Evolutionary conservation across 2,888 invertebrate genomes (phyloP), one percentile per base, ranked within the genome.

Genomic region (Phengaris alcon): DNA sequence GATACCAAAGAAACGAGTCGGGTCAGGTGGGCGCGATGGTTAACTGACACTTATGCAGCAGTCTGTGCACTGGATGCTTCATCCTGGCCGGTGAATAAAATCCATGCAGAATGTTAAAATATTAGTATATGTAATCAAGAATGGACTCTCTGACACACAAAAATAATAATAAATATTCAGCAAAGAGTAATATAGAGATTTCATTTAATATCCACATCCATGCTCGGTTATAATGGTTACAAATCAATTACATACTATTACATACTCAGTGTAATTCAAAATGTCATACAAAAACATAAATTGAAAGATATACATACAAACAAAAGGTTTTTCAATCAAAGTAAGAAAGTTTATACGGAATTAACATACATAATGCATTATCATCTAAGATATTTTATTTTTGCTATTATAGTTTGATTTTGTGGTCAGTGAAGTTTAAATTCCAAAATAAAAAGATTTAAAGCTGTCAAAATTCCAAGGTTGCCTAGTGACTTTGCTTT

Each of bases 1-100:
- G 97, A 97, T 96, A 97, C 97, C 97, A 97, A 97, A 97, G 97
- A 96, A 88, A 95, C 95, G 94, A 95, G 94, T 94, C 90, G 86
- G 86, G 84, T 74, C 44, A 57, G 35, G 15, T 52, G 54, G 52
- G 10, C 72, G 22, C 35, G 54, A 52, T 48, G 69, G 13, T 68
- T 68, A 68, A 59, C n/a, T 52, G 13, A 35, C 52, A 52, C 54
- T 22, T 54, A 72, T 72, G 72, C 72, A 54, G 72, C 22, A 0
- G 12, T 46, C 54, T 35, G 72, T 52, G 72, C 46, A 48, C 46
- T 7, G 52, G 51, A 52, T 35, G 52, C 72, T 72, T 13, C 35
- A 54, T 13, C 15, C 52, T 72, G 52, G 72, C 8, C 54, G 44
- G 13, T 52, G 51, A 72, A 22, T 51, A 54, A 2, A 72, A 72